These are phyloP conservation scores for Sarcophaga caerulescens DNA, from an alignment of 2,888 invertebrate species.

Conservation along the genomic window DNA sequence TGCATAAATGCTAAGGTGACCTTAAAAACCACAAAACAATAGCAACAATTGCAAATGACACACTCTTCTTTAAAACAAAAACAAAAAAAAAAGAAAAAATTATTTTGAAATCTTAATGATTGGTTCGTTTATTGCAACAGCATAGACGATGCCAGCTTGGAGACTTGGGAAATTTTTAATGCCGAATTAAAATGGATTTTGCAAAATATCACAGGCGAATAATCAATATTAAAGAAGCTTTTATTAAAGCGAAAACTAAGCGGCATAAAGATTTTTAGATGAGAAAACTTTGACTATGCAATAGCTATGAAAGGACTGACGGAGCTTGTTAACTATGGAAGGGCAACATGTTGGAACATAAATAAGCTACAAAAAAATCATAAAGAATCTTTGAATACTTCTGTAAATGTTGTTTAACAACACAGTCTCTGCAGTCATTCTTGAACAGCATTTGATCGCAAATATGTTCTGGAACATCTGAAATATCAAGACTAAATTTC, in stretches of 20 bases:
- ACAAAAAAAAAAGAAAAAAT: background rate
- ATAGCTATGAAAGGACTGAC: no score
- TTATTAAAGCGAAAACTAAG: background rate
- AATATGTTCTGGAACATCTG: no score
- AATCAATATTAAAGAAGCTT: background rate
- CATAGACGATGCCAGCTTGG: background rate
- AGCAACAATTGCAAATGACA: background rate
- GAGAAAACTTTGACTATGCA: no score
- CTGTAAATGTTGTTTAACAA: no score
- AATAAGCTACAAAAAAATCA: no score
- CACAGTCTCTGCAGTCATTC: no score
- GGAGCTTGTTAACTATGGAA: no score
- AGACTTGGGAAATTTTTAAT: background rate
- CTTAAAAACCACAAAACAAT: constrained; percentile 20
- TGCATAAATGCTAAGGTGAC: constrained; percentile 37
- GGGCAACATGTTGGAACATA: no score
- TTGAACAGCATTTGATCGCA: no score
- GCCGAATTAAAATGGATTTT: background rate
- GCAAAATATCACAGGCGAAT: background rate
- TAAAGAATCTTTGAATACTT: no score
- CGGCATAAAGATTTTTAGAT: no score
- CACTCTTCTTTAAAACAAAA: background rate
- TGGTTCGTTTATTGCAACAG: background rate
- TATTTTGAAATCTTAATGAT: background rate
- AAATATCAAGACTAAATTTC: no score